Evolutionary conservation across 2,888 invertebrate genomes (phyloP).

Genomic region (Parnassius orleans): DNA sequence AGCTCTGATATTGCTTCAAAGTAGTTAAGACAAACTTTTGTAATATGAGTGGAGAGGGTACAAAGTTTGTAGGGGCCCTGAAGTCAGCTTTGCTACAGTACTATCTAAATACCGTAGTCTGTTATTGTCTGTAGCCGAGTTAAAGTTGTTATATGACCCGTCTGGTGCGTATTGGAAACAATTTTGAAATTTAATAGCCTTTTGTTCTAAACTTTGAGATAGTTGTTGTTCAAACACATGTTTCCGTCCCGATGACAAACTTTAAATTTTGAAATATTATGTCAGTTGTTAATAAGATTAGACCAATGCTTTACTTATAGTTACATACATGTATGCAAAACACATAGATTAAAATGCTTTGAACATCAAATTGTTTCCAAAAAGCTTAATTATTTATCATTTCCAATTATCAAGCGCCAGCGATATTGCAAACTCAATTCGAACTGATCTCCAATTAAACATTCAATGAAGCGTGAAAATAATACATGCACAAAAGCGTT

Average conservation of each 20-base stretch:
- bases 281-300: too few species aligned
- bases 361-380: constrained; percentile 29
- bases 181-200: constrained; percentile 37
- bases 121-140: constrained; percentile 35
- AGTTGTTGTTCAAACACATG: too few species aligned
- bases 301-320: too few species aligned
- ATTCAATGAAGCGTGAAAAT: constrained; percentile 17
- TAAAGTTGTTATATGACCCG: constrained; percentile 34
- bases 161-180: constrained; percentile 38
- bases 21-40: constrained; percentile 60
- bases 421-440: constrained; percentile 22
- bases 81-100: constrained; percentile 42
- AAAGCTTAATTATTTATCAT: constrained; percentile 12
- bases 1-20: constrained; percentile 48
- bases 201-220: constrained; percentile 28
- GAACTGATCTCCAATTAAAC: constrained; percentile 21
- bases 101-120: constrained; percentile 34
- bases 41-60: constrained; percentile 60
- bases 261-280: too few species aligned
- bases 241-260: too few species aligned
- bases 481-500: not conserved
- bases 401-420: constrained; percentile 21
- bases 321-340: too few species aligned
- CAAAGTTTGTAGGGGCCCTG: constrained; percentile 54
- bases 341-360: not conserved